Percentiles rank a stretch among this genome's conserved stretches.
Evolutionary conservation across 2,888 invertebrate genomes (phyloP).

Genomic region (Odontothrips loti): DNA sequence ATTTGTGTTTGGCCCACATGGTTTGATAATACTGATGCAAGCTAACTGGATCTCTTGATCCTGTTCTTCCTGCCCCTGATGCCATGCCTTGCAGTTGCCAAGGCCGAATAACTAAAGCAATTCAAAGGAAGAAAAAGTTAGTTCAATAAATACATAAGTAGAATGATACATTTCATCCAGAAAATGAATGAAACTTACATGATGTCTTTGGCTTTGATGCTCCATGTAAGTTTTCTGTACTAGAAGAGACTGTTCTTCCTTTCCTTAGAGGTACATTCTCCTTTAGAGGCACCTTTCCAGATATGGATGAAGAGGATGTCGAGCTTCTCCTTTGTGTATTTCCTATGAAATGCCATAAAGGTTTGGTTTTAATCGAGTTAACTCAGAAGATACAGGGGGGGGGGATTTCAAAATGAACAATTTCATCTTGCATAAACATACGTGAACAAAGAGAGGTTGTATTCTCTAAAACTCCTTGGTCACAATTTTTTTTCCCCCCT

Average conservation of each 20-base stretch:
- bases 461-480: neutral
- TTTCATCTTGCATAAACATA: too few relatives aligned
- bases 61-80: slow-evolving; percentile 41
- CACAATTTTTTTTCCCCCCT: neutral
- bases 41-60: slow-evolving; percentile 64
- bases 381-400: too few relatives aligned
- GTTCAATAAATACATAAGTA: too few relatives aligned
- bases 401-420: too few relatives aligned
- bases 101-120: slow-evolving; percentile 44
- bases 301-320: neutral
- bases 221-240: neutral
- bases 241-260: neutral
- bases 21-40: slow-evolving; percentile 71
- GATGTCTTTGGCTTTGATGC: slow-evolving; percentile 34
- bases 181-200: slow-evolving; percentile 30
- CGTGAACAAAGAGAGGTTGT: neutral
- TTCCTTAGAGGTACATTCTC: neutral
- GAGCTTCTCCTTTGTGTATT: neutral
- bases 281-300: neutral
- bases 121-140: too few relatives aligned
- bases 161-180: too few relatives aligned
- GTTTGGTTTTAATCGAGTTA: too few relatives aligned
- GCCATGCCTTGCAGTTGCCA: slow-evolving; percentile 43
- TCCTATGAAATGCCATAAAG: neutral
- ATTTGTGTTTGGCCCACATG: slow-evolving; percentile 68